Evolutionary conservation across 1,140 invertebrate species (phyloP), one percentile per base, ranked within the genome.

Genomic region (Heliconius himera): DNA sequence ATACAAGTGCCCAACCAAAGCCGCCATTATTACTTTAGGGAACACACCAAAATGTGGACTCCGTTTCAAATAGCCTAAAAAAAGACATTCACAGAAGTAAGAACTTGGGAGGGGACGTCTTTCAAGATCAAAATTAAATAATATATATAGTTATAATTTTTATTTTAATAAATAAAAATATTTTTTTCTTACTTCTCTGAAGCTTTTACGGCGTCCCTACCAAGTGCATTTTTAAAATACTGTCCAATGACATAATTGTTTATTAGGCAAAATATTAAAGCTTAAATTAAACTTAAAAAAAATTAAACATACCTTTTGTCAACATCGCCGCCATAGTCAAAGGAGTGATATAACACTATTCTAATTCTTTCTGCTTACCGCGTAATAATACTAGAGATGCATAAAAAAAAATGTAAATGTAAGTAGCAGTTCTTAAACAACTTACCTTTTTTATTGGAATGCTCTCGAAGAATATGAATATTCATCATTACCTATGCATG

Each of bases 21-120:
- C 83, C 0, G 91, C 89, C 33, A 88, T 1, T 29, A 87, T 26
- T 46, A 92, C 81, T 74, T 94, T 94, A 8, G 91, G 91, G 18
- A 84, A 81, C 5, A 78, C 85, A 36, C 91, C 93, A 71, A 92
- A 93, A 82, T 92, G 89, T 1, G 82, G 84, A 74, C 84, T 86
- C 74, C 76, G 74, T n/a, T 76, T 88, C 85, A 93, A 84, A 81
- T 78, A 70, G 78, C 89, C 92, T 94, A 92, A 84, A 93, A 91
- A 85, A 91, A 91, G 60, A 93, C 83, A 90, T 91, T 93, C 91
- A 94, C 87, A 94, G 91, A 94, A 94, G 92, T 90, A 92, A 94
- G 90, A 85, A 75, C 85, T 78, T 80, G 74, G 78, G 41, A 86
- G 26, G 20, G 22, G 22, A 84, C 83, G 88, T 87, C 85, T 84